Evolutionary conservation across 2,888 invertebrate species (phyloP).

Genomic region (Plebejus argus): DNA sequence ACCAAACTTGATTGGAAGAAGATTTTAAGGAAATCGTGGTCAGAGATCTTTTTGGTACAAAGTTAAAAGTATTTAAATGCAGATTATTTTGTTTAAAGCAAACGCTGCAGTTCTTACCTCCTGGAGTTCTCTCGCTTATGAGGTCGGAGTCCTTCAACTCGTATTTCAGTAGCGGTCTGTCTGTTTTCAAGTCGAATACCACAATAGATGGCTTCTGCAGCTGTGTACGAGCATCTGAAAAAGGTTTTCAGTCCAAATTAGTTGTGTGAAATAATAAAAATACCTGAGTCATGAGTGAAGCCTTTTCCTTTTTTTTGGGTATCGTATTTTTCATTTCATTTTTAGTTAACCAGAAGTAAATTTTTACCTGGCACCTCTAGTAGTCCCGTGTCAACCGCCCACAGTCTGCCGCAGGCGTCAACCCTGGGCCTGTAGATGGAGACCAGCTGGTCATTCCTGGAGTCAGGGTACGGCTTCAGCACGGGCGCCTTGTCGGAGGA

Average conservation of each 20-base stretch:
- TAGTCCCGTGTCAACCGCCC: constrained; percentile 90
- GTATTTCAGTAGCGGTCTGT: constrained; percentile 79
- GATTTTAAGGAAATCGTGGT: too few species aligned
- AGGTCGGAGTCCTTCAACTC: constrained; percentile 68
- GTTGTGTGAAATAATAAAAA: too few species aligned
- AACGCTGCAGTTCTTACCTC: constrained; percentile 51
- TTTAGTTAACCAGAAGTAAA: too few species aligned
- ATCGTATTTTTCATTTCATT: too few species aligned
- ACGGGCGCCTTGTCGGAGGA: constrained; percentile 47
- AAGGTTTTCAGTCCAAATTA: constrained; percentile 1
- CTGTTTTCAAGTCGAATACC: constrained; percentile 83
- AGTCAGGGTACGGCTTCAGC: constrained; percentile 60
- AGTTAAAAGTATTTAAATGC: too few species aligned
- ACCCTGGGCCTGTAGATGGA: constrained; percentile 88
- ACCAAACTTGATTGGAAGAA: too few species aligned
- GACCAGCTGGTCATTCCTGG: constrained; percentile 61
- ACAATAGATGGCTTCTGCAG: constrained; percentile 83
- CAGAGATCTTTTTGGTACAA: too few species aligned
- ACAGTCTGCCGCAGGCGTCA: constrained; percentile 86
- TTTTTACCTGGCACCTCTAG: constrained; percentile 83
- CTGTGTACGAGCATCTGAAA: constrained; percentile 68
- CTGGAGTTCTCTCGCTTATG: constrained; percentile 61
- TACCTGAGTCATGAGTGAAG: too few species aligned
- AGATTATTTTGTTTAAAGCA: too few species aligned
- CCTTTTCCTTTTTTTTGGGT: too few species aligned